Evolutionary conservation across 2,113 vertebrate species (phyloP).

Genomic region (Pristiophorus japonicus): DNA sequence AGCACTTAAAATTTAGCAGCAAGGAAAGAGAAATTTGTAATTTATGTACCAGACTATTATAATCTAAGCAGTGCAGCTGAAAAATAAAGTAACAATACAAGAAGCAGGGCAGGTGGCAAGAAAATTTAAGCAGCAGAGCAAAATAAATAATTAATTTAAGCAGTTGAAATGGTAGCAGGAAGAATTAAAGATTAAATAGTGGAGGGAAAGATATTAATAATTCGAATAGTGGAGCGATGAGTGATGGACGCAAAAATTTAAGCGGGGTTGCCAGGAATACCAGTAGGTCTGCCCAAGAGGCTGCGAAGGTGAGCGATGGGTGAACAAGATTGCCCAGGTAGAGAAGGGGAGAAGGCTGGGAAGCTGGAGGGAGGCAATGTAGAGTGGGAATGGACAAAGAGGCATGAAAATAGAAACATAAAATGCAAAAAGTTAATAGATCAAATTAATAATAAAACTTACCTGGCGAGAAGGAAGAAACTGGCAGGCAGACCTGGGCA

Average conservation of each 20-base stretch:
- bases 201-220: not conserved
- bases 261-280: not conserved
- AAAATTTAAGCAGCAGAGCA: not conserved
- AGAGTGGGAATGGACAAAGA: not conserved
- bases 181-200: not conserved
- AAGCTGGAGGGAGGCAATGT: not conserved
- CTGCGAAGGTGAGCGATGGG: not conserved
- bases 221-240: not conserved
- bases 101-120: not conserved
- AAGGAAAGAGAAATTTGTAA: not conserved
- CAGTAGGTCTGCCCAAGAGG: not conserved
- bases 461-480: not conserved
- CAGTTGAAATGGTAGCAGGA: not conserved
- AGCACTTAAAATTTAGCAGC: not conserved
- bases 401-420: not conserved
- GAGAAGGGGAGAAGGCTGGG: not conserved
- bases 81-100: not conserved
- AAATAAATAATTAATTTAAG: not conserved
- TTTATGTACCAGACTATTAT: not conserved
- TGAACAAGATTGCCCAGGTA: not conserved
- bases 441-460: slow-evolving; percentile 10
- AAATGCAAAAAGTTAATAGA: not conserved
- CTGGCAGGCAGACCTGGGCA: not conserved
- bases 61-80: not conserved
- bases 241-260: not conserved